Evolutionary conservation across 2,888 invertebrate genomes (phyloP), one percentile per base, ranked within the genome.

Genomic region (Drosophila lacicola): DNA sequence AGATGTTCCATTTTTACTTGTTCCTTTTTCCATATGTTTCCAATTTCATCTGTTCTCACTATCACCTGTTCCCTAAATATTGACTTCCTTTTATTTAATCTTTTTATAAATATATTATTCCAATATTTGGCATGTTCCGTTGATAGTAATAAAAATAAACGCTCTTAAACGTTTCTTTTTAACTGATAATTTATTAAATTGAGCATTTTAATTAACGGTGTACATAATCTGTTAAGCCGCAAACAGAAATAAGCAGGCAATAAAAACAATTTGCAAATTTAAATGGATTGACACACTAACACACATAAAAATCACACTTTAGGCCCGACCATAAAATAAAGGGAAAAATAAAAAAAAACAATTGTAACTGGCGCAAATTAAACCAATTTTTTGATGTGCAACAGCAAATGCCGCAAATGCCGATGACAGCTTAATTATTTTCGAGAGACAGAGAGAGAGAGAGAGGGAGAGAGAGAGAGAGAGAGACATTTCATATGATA

Each of bases 341-440:
- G 17, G 17, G 17, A 1, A 17, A 17, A 17, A 17, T 1, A 4
- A 11, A 2, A 17, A 17, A 37, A 42, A 34, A n/a, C 45, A 74
- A 63, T 69, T 63, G 54, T 44, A 63, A 50, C 46, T 25, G 39
- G 37, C 25, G 42, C 14, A 39, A 70, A 67, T 61, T 55, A 25
- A 41, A 64, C 37, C 45, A 63, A 61, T 61, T 73, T 73, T 68
- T 58, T 9, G 34, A 56, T 41, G 50, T 57, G 54, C 67, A 53
- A 46, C 61, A 72, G 44, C 41, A 62, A 65, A 42, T 67, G 46
- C 1, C 44, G 29, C 33, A 33, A 3, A 25, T 29, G 37, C 41
- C 41, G 74, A 57, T 76, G 74, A 71, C 65, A 63, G 62, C 62
- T 72, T 77, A 72, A 75, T 75, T 77, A 61, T 60, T 44, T 50